These are phyloP conservation scores for Glaucopsyche alexis DNA, from an alignment of 2,888 invertebrate species.

Conservation along the genomic window DNA sequence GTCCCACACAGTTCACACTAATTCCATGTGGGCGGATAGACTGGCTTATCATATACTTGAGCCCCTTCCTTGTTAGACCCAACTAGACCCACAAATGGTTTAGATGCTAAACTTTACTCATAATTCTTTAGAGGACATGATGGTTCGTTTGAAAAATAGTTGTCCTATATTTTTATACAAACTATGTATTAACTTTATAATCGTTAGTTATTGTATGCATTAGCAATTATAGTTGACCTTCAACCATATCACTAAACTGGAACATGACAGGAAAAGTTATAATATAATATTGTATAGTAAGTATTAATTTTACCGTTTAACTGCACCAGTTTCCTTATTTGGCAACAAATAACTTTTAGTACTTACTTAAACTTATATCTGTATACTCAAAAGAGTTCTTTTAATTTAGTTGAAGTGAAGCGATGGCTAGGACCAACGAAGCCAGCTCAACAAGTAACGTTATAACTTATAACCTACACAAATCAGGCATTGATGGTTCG, in stretches of 20 bases:
- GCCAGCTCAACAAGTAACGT: too few relatives aligned
- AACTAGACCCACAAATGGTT: background rate
- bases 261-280: constrained; percentile 7
- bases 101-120: background rate
- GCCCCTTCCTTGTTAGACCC: constrained; percentile 10
- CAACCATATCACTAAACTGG: background rate
- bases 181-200: too few relatives aligned
- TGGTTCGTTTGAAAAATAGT: background rate
- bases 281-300: background rate
- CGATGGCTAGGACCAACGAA: too few relatives aligned
- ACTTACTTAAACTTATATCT: background rate
- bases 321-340: background rate
- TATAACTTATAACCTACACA: too few relatives aligned
- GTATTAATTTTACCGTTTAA: background rate
- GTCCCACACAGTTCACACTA: constrained; percentile 12
- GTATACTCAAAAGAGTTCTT: too few relatives aligned
- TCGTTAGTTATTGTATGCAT: background rate
- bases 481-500: too few relatives aligned
- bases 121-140: background rate
- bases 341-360: background rate
- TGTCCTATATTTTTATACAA: too few relatives aligned
- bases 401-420: too few relatives aligned
- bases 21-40: constrained; percentile 18
- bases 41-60: constrained; percentile 17
- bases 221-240: background rate